Evolutionary conservation across 2,888 invertebrate genomes (phyloP).

Genomic region (Latheticus oryzae): DNA sequence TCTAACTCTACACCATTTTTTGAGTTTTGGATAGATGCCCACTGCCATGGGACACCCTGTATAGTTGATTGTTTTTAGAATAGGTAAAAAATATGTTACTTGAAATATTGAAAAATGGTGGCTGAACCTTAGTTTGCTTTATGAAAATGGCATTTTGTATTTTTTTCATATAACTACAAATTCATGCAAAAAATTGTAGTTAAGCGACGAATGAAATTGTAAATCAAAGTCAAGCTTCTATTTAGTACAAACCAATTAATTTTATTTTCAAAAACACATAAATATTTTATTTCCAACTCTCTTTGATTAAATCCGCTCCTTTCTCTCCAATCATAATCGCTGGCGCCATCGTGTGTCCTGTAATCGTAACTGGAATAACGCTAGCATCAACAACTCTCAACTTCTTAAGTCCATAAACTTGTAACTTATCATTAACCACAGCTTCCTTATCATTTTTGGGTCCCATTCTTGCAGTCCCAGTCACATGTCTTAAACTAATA

Average conservation of each 20-base stretch:
- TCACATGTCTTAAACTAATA: constrained; percentile 55
- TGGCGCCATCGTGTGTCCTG: constrained; percentile 69
- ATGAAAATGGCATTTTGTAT: too few relatives aligned
- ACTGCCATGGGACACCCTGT: too few relatives aligned
- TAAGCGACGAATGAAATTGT: too few relatives aligned
- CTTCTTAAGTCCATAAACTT: constrained; percentile 70
- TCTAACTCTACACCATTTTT: too few relatives aligned
- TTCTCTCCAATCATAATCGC: constrained; percentile 71
- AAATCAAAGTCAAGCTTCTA: not conserved
- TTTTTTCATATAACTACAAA: too few relatives aligned
- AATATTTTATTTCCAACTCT: constrained; percentile 58
- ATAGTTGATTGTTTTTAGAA: too few relatives aligned
- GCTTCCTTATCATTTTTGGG: constrained; percentile 68
- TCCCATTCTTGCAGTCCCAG: constrained; percentile 68
- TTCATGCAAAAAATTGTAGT: too few relatives aligned
- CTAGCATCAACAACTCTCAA: constrained; percentile 71
- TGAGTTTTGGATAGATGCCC: too few relatives aligned
- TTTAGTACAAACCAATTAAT: not conserved
- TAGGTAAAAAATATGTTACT: too few relatives aligned
- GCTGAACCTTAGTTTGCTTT: too few relatives aligned
- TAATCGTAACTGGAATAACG: constrained; percentile 68
- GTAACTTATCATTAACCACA: constrained; percentile 74
- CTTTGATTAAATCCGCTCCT: constrained; percentile 68
- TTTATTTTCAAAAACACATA: constrained; percentile 8
- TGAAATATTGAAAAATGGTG: too few relatives aligned